Evolutionary conservation across 2,113 vertebrate species (phyloP).

Genomic region (Actenoides hombroni): DNA sequence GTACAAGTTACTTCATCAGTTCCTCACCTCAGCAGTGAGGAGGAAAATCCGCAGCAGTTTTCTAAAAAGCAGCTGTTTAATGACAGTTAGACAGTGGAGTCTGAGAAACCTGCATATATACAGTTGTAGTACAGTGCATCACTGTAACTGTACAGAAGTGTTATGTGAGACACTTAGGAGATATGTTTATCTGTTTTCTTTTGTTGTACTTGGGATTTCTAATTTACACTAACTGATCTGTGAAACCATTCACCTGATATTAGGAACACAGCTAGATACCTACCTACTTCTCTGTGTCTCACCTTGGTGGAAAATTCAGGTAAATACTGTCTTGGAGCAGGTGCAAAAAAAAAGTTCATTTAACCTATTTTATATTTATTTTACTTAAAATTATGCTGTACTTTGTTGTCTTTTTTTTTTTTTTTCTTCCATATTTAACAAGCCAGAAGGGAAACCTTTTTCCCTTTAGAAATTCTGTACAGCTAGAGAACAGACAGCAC

Average conservation of each 20-base stretch:
- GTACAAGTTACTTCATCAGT: not conserved
- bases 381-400: not conserved
- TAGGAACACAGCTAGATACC: not conserved
- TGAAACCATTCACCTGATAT: not conserved
- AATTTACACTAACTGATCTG: not conserved
- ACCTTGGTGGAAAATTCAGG: not conserved
- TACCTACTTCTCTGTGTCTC: not conserved
- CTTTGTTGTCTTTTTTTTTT: not conserved
- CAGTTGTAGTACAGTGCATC: not conserved
- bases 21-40: not conserved
- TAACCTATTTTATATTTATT: not conserved
- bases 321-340: not conserved
- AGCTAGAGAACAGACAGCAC: not conserved
- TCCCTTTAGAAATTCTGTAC: not conserved
- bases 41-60: not conserved
- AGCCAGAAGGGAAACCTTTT: not conserved
- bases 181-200: not conserved
- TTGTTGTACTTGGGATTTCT: not conserved
- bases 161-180: not conserved
- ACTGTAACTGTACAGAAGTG: not conserved
- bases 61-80: not conserved
- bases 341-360: not conserved
- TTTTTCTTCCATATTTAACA: not conserved
- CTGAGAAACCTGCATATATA: not conserved
- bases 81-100: not conserved